Percentiles rank a stretch among this genome's conserved stretches.
Evolutionary conservation across 2,797 vertebrate species (phyloP).

Genomic region (Sebastes jordani): DNA sequence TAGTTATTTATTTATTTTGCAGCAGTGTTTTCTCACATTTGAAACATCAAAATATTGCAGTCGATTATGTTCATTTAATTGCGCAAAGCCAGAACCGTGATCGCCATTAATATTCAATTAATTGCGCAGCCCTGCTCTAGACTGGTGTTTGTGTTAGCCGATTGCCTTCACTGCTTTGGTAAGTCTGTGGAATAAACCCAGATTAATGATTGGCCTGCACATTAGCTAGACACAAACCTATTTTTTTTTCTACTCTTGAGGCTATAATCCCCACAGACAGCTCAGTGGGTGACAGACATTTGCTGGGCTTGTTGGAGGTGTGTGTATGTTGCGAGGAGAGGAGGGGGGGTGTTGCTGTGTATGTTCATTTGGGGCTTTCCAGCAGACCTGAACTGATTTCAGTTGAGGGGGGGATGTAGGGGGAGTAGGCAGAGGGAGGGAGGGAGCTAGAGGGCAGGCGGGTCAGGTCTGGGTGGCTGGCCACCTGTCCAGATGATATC

Average conservation of each 20-base stretch:
- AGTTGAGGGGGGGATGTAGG: slow-evolving; percentile 51
- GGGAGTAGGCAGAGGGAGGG: slow-evolving; percentile 27
- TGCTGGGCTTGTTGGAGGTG: slow-evolving; percentile 59
- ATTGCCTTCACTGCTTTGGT: background rate
- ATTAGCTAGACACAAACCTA: slow-evolving; percentile 40
- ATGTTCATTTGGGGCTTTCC: slow-evolving; percentile 81
- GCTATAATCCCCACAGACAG: slow-evolving; percentile 75
- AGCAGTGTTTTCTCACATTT: too few species aligned
- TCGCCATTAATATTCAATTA: too few species aligned
- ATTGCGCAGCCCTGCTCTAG: too few species aligned
- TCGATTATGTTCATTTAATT: too few species aligned
- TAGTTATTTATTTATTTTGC: too few species aligned
- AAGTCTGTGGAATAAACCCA: slow-evolving; percentile 9
- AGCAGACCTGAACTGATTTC: slow-evolving; percentile 80
- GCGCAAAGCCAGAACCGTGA: too few species aligned
- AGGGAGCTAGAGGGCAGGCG: slow-evolving; percentile 64
- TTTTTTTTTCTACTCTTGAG: slow-evolving; percentile 44
- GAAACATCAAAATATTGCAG: too few species aligned
- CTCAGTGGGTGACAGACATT: slow-evolving; percentile 80
- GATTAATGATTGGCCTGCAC: slow-evolving; percentile 39
- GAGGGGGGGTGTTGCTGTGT: slow-evolving; percentile 40
- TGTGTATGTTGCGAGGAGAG: slow-evolving; percentile 36
- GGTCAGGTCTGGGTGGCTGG: slow-evolving; percentile 82
- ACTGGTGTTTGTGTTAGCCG: background rate
- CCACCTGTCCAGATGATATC: slow-evolving; percentile 86